phyloP scores from a whole-genome alignment of 2,888 invertebrate genomes.

The Theristus sp. region DNA sequence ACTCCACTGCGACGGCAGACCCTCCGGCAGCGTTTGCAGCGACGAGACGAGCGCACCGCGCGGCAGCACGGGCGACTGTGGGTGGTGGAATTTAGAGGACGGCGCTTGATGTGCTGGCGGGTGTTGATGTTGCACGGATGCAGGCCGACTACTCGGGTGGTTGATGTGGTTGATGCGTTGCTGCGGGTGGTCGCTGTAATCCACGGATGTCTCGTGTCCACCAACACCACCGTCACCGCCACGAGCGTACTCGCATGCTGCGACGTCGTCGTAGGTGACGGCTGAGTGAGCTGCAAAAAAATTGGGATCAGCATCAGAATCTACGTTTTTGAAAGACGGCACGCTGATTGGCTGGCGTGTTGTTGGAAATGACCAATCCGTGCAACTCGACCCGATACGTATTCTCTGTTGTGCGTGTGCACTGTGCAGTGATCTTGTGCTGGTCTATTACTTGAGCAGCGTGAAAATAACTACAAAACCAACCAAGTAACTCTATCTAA shows the following conservation, averaged over 20 bases:
- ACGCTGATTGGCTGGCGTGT: too few relatives aligned
- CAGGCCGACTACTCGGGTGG: neutral
- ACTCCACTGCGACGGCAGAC: neutral
- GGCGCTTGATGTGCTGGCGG: neutral
- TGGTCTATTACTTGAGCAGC: too few relatives aligned
- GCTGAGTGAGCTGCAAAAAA: neutral
- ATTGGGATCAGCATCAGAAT: too few relatives aligned
- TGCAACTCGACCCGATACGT: too few relatives aligned
- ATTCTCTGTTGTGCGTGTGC: too few relatives aligned
- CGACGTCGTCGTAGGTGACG: neutral
- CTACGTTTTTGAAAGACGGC: too few relatives aligned
- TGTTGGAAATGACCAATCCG: too few relatives aligned
- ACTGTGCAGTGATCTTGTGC: too few relatives aligned
- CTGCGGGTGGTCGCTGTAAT: neutral
- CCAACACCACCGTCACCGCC: neutral
- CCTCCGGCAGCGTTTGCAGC: neutral
- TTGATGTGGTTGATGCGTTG: neutral
- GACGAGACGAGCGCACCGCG: too few relatives aligned
- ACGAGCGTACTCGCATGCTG: too few relatives aligned
- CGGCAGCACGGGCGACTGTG: neutral
- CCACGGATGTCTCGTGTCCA: neutral
- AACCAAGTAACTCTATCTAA: too few relatives aligned
- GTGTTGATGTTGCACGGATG: neutral
- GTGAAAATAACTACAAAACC: too few relatives aligned
- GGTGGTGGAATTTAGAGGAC: neutral